Percentiles rank a stretch among this genome's conserved stretches.
Conservation (phyloP, 1,140 invertebrate genomes). For the Trichonephila inaurata region DNA sequence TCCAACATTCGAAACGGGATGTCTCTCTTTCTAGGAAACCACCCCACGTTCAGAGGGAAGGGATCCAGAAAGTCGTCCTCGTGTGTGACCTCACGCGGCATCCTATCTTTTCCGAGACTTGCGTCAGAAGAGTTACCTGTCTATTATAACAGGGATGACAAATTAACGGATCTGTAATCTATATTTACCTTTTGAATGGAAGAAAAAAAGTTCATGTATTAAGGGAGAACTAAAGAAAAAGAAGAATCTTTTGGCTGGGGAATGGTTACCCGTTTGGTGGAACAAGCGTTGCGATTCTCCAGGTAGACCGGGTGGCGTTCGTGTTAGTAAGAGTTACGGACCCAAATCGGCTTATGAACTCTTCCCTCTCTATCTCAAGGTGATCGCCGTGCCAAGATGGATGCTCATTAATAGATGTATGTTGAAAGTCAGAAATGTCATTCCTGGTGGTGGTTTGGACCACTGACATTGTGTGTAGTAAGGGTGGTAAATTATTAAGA, state of each 20-base stretch:
- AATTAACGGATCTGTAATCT: constrained; percentile 26
- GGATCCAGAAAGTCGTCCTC: constrained; percentile 15
- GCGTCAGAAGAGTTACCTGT: constrained; percentile 41
- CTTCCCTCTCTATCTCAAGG: no score
- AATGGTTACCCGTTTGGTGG: no score
- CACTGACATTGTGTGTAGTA: no score
- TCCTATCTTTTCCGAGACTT: background rate
- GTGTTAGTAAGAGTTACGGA: no score
- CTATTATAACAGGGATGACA: background rate
- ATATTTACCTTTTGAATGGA: background rate
- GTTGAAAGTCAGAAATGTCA: no score
- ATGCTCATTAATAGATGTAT: no score
- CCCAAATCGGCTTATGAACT: no score
- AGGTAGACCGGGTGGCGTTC: no score
- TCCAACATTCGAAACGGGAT: constrained; percentile 22
- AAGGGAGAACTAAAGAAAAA: background rate
- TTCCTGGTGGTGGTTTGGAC: no score
- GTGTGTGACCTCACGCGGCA: constrained; percentile 33
- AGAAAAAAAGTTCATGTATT: background rate
- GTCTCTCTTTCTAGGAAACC: constrained; percentile 11
- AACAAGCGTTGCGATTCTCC: no score
- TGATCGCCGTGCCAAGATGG: no score
- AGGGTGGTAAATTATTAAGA: no score
- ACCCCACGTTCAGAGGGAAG: background rate
- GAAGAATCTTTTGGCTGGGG: background rate